Evolutionary conservation across 2,888 invertebrate species (phyloP), one percentile per base, ranked within the genome.

Genomic region (Hesperia comma): DNA sequence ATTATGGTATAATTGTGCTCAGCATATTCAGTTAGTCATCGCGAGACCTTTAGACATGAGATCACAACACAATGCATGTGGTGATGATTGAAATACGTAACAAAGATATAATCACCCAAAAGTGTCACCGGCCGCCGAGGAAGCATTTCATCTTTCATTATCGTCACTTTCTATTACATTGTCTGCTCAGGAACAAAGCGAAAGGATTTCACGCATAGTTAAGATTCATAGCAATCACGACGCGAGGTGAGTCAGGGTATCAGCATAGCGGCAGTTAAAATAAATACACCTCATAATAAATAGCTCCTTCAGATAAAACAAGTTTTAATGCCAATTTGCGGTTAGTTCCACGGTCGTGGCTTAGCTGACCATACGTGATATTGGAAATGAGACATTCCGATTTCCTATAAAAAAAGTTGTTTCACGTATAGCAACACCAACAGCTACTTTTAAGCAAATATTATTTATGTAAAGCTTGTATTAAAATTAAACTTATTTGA

Each of bases 261-360:
- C 69, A 69, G 69, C 67, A 68, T 71, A 68, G 70, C 70, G 63
- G 69, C 64, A 64, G 49, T 56, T 64, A 58, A 64, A 68, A 68
- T 63, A 49, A 19, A 49, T 49, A 19, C 17, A 19, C 19, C 63
- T 69, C 73, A 73, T 74, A 79, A 80, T 78, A 81, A 80, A 80
- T 74, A 76, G 78, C 72, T 71, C 70, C 74, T 76, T 77, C 70
- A 71, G 74, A 81, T 83, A 74, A 82, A 86, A 84, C 84, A 75
- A 82, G 80, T 83, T 82, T 77, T 75, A 76, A 75, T 74, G 74
- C 76, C 76, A 77, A 79, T 83, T 83, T 83, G 86, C 82, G 85
- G 85, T 86, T 83, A 78, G 77, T 74, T 77, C 77, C 64, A 64
- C 61, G 54, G 61, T 61, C 61, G 60, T 61, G 60, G 60, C 60